A percentile compares a stretch with the other conserved stretches of the same genome.
Conservation (phyloP, 2,113 vertebrate genomes). For the Strigops habroptila region DNA sequence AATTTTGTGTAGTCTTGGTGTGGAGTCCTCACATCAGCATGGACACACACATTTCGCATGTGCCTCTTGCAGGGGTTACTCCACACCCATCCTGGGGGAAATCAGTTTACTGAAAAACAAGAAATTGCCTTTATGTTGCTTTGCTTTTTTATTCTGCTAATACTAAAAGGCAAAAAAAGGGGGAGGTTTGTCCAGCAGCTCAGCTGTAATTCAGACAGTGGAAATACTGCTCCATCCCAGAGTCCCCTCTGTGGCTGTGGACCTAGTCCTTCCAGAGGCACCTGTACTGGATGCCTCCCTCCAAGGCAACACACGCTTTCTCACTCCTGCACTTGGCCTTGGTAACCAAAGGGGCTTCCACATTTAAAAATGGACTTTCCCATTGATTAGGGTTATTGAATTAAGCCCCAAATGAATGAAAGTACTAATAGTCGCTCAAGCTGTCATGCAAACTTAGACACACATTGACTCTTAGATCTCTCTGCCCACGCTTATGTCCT, state of each 20-base stretch:
- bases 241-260: not conserved
- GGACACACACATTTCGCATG: not conserved
- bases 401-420: not conserved
- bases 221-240: not conserved
- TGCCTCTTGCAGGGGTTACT: not conserved
- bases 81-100: fast-evolving
- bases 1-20: not conserved
- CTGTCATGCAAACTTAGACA: fast-evolving
- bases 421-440: not conserved
- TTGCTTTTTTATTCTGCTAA: not conserved
- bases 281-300: fast-evolving
- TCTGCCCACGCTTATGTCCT: not conserved
- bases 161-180: not conserved
- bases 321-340: not conserved
- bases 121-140: not conserved
- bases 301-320: not conserved
- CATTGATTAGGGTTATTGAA: not conserved
- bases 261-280: not conserved
- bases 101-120: not conserved
- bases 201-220: not conserved
- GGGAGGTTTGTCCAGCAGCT: not conserved
- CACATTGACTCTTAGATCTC: not conserved
- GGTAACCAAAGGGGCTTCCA: not conserved
- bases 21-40: not conserved
- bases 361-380: not conserved